These are phyloP conservation scores for Microhierax caerulescens DNA, from an alignment of 2,797 vertebrate species.

Conservation along the genomic window DNA sequence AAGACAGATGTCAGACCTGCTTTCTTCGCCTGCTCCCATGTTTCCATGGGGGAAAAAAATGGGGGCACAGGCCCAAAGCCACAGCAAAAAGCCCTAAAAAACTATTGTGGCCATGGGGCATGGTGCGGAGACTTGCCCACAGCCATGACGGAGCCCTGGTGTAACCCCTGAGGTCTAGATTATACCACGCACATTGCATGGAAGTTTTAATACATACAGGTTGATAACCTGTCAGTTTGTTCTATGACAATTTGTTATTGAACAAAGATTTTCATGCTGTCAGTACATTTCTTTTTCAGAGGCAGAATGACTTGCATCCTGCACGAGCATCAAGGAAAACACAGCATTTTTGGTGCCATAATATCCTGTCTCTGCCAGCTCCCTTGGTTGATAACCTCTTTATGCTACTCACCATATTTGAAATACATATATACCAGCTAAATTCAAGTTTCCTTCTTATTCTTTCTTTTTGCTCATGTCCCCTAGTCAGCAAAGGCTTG, in stretches of 20 bases:
- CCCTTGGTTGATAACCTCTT: not conserved
- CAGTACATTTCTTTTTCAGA: not conserved
- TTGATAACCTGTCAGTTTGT: not conserved
- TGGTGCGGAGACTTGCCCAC: not conserved
- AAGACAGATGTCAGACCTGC: conserved; percentile 12
- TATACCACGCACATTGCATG: fast-evolving
- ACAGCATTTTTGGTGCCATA: not conserved
- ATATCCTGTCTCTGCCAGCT: not conserved
- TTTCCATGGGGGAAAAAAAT: not conserved
- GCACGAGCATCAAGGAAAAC: not conserved
- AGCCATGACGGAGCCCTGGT: not conserved
- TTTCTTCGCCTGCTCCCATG: not conserved
- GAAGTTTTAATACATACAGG: not conserved
- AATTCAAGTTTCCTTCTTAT: not conserved
- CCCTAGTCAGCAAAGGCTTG: not conserved
- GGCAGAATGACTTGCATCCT: not conserved
- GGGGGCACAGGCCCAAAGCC: not conserved
- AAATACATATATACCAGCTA: not conserved
- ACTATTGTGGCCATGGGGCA: fast-evolving
- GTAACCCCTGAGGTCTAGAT: not conserved
- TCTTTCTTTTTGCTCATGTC: not conserved
- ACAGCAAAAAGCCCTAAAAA: not conserved
- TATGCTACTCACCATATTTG: not conserved
- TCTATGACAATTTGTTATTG: not conserved
- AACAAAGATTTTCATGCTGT: not conserved